Conservation (phyloP, 2,113 vertebrate species). For the Symphodus melops region DNA sequence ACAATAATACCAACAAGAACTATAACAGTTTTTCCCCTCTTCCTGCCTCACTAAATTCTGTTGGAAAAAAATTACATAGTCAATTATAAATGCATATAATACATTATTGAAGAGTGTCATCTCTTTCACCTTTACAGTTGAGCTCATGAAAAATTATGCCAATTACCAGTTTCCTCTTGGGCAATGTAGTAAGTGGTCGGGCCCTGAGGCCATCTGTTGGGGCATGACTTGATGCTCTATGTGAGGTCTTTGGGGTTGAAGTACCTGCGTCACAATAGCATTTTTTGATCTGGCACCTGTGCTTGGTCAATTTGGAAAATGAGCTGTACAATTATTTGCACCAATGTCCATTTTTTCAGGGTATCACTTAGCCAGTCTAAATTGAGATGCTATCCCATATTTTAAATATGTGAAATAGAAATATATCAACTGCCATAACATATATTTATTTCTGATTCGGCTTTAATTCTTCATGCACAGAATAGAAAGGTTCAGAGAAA, state of each 20-base stretch:
- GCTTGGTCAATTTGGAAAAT: slow-evolving; percentile 68
- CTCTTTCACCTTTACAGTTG: slow-evolving; percentile 92
- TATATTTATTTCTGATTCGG: slow-evolving; percentile 74
- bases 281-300: slow-evolving; percentile 52
- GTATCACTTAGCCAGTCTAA: slow-evolving; percentile 67
- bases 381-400: slow-evolving; percentile 61
- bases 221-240: slow-evolving; percentile 65
- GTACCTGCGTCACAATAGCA: slow-evolving; percentile 56
- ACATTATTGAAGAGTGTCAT: slow-evolving; percentile 96
- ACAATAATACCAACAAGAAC: neutral
- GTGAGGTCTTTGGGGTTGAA: slow-evolving; percentile 53
- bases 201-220: slow-evolving; percentile 72
- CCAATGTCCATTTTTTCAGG: slow-evolving; percentile 52
- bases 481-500: slow-evolving; percentile 56
- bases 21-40: slow-evolving; percentile 30
- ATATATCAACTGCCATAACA: slow-evolving; percentile 61
- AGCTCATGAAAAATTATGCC: slow-evolving; percentile 94
- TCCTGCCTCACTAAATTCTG: slow-evolving; percentile 64
- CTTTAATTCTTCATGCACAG: slow-evolving; percentile 17
- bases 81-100: slow-evolving; percentile 93
- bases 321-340: slow-evolving; percentile 42
- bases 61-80: slow-evolving; percentile 82
- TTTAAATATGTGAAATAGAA: slow-evolving; percentile 66
- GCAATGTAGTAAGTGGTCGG: slow-evolving; percentile 82
- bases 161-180: slow-evolving; percentile 91